Conservation (phyloP, 2,888 invertebrate genomes). For the Prosapia bicincta region DNA sequence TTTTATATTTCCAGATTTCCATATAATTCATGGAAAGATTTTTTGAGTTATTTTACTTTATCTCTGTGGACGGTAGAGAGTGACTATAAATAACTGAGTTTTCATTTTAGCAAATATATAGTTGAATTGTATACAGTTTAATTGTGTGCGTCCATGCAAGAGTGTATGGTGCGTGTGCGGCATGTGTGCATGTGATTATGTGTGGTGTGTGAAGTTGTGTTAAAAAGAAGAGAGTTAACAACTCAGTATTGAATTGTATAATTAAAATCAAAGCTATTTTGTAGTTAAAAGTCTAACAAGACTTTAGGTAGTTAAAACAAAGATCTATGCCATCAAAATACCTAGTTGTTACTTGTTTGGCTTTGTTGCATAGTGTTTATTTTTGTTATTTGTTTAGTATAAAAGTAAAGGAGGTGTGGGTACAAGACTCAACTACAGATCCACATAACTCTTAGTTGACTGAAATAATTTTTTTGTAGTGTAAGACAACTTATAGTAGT, state of each 20-base stretch:
- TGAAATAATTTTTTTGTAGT: background rate
- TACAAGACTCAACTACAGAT: background rate
- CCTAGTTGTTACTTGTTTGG: background rate
- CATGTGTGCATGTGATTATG: too few relatives aligned
- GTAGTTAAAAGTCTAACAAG: background rate
- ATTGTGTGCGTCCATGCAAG: too few relatives aligned
- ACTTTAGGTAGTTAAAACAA: background rate
- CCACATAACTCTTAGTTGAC: background rate
- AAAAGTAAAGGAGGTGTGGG: background rate
- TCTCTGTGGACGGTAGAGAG: too few relatives aligned
- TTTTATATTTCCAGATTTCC: too few relatives aligned
- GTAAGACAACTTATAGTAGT: background rate
- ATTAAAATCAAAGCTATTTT: background rate
- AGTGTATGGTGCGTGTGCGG: background rate
- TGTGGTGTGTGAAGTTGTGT: too few relatives aligned
- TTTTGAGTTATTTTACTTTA: too few relatives aligned
- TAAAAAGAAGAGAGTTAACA: background rate
- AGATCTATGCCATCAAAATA: background rate
- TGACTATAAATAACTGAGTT: too few relatives aligned
- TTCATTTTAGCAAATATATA: too few relatives aligned
- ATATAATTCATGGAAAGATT: too few relatives aligned
- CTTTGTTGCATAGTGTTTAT: background rate
- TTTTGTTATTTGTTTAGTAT: background rate
- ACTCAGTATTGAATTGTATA: background rate
- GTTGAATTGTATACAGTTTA: too few relatives aligned